Conservation (phyloP, 2,113 vertebrate species). For the Aspidoscelis tigris region DNA sequence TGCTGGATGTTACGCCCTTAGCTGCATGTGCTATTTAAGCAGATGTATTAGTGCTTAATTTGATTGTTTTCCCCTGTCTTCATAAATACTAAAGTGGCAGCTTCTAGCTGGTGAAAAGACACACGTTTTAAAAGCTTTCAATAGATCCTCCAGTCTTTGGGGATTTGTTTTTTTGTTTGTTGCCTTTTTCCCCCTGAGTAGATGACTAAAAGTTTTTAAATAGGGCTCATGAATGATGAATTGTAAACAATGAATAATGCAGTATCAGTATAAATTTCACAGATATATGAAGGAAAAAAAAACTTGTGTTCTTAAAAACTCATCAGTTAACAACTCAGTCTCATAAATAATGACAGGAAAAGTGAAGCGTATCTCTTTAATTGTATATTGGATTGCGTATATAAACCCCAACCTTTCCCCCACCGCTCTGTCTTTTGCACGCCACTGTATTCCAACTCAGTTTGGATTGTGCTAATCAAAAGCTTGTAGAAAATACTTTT, state of each 20-base stretch:
- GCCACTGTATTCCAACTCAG: background rate
- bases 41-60: conserved; percentile 5
- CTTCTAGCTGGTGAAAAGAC: background rate
- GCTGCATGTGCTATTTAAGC: background rate
- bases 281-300: conserved; percentile 5
- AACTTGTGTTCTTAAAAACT: background rate
- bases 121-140: background rate
- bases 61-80: background rate
- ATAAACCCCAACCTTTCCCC: background rate
- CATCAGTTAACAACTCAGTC: fast-evolving
- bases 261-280: background rate
- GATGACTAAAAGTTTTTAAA: background rate
- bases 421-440: background rate
- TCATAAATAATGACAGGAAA: background rate
- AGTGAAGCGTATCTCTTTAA: background rate
- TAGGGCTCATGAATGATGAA: background rate
- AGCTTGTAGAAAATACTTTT: too few species aligned
- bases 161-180: background rate
- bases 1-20: too few species aligned
- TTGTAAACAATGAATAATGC: background rate
- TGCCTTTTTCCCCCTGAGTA: background rate
- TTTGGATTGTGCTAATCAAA: background rate
- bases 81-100: background rate
- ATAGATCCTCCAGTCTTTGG: background rate
- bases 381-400: background rate